Evolutionary conservation across 2,113 vertebrate species (phyloP).

Genomic region (Cyphomyrus plagiostoma): DNA sequence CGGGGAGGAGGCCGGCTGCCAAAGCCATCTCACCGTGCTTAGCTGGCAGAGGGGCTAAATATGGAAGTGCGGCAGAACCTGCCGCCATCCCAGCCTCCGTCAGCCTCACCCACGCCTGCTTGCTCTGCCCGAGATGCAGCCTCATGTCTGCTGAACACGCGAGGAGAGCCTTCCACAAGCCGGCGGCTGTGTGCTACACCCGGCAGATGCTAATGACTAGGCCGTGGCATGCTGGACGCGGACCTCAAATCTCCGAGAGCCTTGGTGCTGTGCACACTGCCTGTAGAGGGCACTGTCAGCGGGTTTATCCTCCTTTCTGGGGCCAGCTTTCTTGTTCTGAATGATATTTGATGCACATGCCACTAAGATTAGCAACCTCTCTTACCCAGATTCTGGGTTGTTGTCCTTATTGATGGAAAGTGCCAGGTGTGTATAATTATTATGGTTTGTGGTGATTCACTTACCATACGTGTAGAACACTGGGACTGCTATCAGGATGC

Average conservation of each 20-base stretch:
- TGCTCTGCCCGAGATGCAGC: background rate
- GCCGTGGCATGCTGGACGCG: background rate
- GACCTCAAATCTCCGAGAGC: background rate
- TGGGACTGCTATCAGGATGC: background rate
- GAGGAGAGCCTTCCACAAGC: background rate
- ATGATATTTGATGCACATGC: background rate
- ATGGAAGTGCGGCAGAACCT: background rate
- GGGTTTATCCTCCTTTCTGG: background rate
- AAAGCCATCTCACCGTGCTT: background rate
- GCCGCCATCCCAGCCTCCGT: background rate
- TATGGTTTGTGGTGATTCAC: background rate
- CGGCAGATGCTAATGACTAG: background rate
- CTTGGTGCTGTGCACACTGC: background rate
- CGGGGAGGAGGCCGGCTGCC: background rate
- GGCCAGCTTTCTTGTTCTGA: background rate
- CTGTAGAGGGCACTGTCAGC: background rate
- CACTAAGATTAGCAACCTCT: background rate
- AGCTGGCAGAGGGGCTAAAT: background rate
- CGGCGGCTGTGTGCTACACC: background rate
- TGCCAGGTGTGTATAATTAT: background rate
- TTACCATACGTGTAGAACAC: background rate
- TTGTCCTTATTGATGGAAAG: background rate
- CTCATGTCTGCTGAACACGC: background rate
- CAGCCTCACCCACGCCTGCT: background rate
- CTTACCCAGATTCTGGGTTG: background rate